These are phyloP conservation scores for Turritopsis rubra DNA, from an alignment of 30 jellyfish, hydroid and myxozoan genomes.

Conservation along the genomic window DNA sequence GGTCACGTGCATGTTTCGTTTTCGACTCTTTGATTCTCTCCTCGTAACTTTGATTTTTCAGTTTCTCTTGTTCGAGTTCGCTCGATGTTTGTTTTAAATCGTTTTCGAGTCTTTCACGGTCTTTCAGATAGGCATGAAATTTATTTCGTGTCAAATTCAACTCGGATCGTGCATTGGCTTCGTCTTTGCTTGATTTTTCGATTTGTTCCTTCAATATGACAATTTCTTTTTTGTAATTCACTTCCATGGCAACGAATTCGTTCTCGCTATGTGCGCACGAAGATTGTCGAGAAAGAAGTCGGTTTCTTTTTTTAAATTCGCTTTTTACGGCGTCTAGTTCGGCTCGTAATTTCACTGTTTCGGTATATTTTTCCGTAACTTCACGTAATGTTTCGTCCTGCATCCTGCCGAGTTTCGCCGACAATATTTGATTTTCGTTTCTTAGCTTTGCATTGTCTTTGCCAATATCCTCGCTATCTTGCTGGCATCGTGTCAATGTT, in stretches of 20 bases:
- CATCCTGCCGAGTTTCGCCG: constrained; percentile 1
- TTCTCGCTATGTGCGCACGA: constrained; percentile 15
- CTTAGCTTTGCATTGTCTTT: neutral
- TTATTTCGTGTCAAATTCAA: constrained; percentile 10
- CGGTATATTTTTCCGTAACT: constrained; percentile 19
- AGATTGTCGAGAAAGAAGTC: neutral
- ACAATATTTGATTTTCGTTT: constrained; percentile 8
- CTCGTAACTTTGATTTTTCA: neutral
- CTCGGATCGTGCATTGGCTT: neutral
- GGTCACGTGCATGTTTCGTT: neutral
- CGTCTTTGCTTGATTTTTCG: constrained; percentile 1
- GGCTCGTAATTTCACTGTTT: constrained; percentile 14
- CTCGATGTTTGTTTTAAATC: neutral
- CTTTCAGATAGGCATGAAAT: constrained; percentile 10
- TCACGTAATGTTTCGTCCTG: constrained; percentile 16
- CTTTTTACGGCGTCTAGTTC: constrained; percentile 16
- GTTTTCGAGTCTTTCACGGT: constrained; percentile 9
- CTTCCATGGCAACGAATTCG: constrained; percentile 13
- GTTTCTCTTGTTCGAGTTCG: constrained; percentile 5
- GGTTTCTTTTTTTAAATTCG: constrained; percentile 3
- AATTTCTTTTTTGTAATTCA: constrained; percentile 1
- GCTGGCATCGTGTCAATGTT: neutral
- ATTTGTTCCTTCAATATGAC: constrained; percentile 9
- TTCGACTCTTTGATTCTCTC: neutral
- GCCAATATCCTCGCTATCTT: neutral